Evolutionary conservation across 2,113 vertebrate species (phyloP), one percentile per base, ranked within the genome.

Genomic region (Apteryx owenii): DNA sequence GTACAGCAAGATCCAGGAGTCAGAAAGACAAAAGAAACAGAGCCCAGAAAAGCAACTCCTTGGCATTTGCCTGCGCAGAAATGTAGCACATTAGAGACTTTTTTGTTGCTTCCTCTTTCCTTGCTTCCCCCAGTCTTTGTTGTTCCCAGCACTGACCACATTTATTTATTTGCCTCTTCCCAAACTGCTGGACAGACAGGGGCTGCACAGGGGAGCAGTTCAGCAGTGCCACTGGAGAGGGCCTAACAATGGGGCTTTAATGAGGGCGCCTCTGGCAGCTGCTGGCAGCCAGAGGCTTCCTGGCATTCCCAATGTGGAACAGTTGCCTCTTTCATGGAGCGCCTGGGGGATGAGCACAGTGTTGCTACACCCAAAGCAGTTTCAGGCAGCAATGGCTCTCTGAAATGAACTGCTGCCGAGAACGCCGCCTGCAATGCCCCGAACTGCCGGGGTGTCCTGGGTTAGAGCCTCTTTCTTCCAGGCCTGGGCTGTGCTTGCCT

Each of bases 191-290:
- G 88, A 81, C 79, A 95, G 93, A 88, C 20, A 2, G 81, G 44
- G n/a, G 42, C 89, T 96, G 95, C 81, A 80, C 61, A 53, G 80
- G 91, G 79, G 85, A 94, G 33, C 1, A 1, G 81, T 91, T 93
- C 73, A 73, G 82, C 50, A 65, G 87, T 62, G 19, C 81, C 50
- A 28, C 51, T 64, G 60, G 91, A 88, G 89, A 65, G 88, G 89
- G 75, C 69, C 88, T 94, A 96, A 97, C 94, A 97, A 97, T 96
- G 91, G 85, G 56, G 88, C 93, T 96, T 97, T 97, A 97, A 95
- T 93, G 60, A 46, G 93, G 81, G 83, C 0, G 81, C 94, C 92
- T 93, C 82, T 90, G 91, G 88, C 90, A 89, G 96, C 86, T 76
- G 2, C 81, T 91, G 69, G 71, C 94, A 76, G 86, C 94, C 80